Evolutionary conservation across 2,888 invertebrate species (phyloP).

Genomic region (Plebejus melissa): DNA sequence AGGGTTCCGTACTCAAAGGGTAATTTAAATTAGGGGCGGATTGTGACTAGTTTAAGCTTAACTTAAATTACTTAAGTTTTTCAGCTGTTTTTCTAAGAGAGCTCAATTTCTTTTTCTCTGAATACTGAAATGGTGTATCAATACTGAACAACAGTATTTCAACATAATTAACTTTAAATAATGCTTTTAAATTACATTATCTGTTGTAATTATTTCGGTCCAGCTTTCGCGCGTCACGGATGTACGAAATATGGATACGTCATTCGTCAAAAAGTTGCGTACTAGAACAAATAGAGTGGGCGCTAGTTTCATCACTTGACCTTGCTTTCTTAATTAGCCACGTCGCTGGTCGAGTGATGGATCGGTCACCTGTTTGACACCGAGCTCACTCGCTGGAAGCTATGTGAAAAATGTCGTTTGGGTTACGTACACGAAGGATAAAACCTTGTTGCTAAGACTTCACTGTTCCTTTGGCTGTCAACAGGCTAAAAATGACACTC

Average conservation of each 20-base stretch:
- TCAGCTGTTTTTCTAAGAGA: too few relatives aligned
- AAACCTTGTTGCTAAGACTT: not conserved
- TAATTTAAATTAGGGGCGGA: too few relatives aligned
- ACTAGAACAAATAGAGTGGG: constrained; percentile 53
- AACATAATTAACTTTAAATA: not conserved
- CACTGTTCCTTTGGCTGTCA: too few relatives aligned
- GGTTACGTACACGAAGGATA: not conserved
- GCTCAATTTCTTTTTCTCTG: too few relatives aligned
- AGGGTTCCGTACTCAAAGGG: too few relatives aligned
- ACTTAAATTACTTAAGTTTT: too few relatives aligned
- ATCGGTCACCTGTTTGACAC: constrained; percentile 66
- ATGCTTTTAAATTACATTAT: not conserved
- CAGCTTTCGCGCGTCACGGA: not conserved
- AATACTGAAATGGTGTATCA: too few relatives aligned
- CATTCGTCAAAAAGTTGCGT: constrained; percentile 43
- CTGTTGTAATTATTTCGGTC: not conserved
- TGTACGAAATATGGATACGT: constrained; percentile 2
- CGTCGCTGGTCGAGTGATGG: constrained; percentile 67
- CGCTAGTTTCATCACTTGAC: constrained; percentile 65
- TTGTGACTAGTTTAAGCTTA: too few relatives aligned
- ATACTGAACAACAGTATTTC: too few relatives aligned
- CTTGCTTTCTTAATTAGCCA: constrained; percentile 75
- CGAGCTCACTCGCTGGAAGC: constrained; percentile 40
- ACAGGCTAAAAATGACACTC: too few relatives aligned
- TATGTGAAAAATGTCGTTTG: constrained; percentile 4